Base-by-base conservation (phyloP, 2,113 vertebrate species). In the Brachyhypopomus gauderio region DNA sequence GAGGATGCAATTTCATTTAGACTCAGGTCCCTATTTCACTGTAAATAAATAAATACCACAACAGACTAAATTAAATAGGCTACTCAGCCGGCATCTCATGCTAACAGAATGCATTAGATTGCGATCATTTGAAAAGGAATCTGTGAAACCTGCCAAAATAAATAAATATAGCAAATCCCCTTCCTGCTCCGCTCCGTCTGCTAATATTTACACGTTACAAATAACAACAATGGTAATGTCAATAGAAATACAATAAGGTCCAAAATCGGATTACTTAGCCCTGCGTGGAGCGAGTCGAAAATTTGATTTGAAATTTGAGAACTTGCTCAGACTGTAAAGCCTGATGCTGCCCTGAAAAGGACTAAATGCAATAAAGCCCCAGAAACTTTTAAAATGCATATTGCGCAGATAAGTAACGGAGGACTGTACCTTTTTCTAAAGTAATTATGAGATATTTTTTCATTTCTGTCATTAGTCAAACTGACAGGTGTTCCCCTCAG, bases 381-480 rank as follows among this genome's bases (percentile, higher is more conserved):
- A 91, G 89, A 93, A 92, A 89, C n/a, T 84, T 90, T 92, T 93
- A 90, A 94, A 93, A 93, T 93, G 93, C 90, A 92, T 93, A 93
- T 93, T 93, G 91, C 87, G 69, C 72, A 92, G 93, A 94, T 94
- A 93, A 94, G 92, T 91, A 90, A 74, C 69, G 75, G 73, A 89
- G 91, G 89, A 92, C 90, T 85, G 90, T 92, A 87, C 81, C 87
- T 89, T 94, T 92, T 92, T 92, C 93, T 96, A 92, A 95, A 95
- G 92, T 92, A 93, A 92, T 94, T 95, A 93, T 87, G 90, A 94
- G 90, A 87, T 93, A 80, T 93, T 94, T 94, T 89, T 93, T 95
- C 94, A 93, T 92, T 94, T 94, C 87, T 93, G 91, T 92, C 95
- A 93, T 96, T 95, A 96, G 93, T 96, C 92, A 93, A 89, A 92